phyloP scores from a whole-genome alignment of 2,797 vertebrate genomes.

The Amblyopsis hoosieri region DNA sequence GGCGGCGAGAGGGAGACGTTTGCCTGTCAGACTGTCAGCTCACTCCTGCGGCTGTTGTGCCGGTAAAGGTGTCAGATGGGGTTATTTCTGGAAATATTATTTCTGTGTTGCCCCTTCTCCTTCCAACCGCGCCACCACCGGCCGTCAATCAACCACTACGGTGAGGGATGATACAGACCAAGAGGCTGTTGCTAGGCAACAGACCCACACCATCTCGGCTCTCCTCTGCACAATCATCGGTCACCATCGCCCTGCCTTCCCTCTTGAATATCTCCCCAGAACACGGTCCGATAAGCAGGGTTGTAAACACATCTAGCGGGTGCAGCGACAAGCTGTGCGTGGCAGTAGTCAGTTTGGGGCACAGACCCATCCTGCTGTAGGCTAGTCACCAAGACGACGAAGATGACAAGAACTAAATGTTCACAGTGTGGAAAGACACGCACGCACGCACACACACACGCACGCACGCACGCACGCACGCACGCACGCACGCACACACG shows the following conservation, averaged over 20 bases:
- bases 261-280: constrained; percentile 17
- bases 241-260: neutral
- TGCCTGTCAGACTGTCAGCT: too few species aligned
- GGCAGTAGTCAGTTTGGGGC: neutral
- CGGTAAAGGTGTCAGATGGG: neutral
- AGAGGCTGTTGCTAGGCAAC: constrained; percentile 75
- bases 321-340: too few species aligned
- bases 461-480: neutral
- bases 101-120: neutral
- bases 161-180: constrained; percentile 36
- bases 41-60: neutral
- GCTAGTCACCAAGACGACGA: too few species aligned
- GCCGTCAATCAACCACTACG: constrained; percentile 42
- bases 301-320: neutral
- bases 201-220: constrained; percentile 60
- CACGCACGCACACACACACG: constrained; percentile 1
- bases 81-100: constrained; percentile 29
- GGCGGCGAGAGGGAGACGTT: neutral
- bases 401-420: too few species aligned
- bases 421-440: neutral
- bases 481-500: neutral
- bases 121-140: constrained; percentile 9
- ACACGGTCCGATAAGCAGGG: constrained; percentile 6
- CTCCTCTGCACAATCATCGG: neutral
- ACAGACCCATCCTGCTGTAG: neutral